Evolutionary conservation across 2,113 vertebrate species (phyloP), one percentile per base, ranked within the genome.

Genomic region (Aegotheles bennettii): DNA sequence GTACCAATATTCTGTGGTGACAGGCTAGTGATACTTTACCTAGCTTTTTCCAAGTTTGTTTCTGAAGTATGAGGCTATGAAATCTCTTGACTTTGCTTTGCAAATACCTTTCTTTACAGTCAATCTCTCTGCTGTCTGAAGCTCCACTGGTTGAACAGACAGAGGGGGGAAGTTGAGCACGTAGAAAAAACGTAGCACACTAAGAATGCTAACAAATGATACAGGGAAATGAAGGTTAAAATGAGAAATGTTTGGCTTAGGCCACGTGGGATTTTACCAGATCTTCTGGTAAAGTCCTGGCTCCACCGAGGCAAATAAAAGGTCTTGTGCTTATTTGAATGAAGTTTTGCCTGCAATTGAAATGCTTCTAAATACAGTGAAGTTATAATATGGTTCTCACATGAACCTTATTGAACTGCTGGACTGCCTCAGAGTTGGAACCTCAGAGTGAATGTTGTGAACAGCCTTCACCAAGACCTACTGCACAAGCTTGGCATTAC

Each of bases 221-320:
- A 53, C 16, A 74, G 51, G 65, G 50, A 92, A 87, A 81, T 78
- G 57, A 92, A 70, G 36, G 61, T 87, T 78, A 85, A 73, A 90
- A 81, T 48, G 42, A 87, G 50, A 77, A 87, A 61, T 19, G 23
- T 1, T 26, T 20, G 48, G 65, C 11, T 87, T 56, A 45, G 45
- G 31, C 11, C 26, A 73, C 23, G 35, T 35, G 51, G 15, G 19
- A 59, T 50, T 68, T 80, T 80, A 36, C 33, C 35, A n/a, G 29
- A 89, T 50, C 10, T 45, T 7, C 4, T 17, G 13, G 5, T 40
- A 28, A 48, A 45, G n/a, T 36, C 35, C 19, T 35, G 53, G 15
- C 61, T 47, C 9, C 10, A 9, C 35, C 36, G 54, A 68, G 48
- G 35, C 43, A 65, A 80, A 45, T 7, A 53, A 67, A 70, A 79